Percentiles rank a stretch among this genome's conserved stretches.
phyloP scores from a whole-genome alignment of 2,113 vertebrate species.

The Bos javanicus region DNA sequence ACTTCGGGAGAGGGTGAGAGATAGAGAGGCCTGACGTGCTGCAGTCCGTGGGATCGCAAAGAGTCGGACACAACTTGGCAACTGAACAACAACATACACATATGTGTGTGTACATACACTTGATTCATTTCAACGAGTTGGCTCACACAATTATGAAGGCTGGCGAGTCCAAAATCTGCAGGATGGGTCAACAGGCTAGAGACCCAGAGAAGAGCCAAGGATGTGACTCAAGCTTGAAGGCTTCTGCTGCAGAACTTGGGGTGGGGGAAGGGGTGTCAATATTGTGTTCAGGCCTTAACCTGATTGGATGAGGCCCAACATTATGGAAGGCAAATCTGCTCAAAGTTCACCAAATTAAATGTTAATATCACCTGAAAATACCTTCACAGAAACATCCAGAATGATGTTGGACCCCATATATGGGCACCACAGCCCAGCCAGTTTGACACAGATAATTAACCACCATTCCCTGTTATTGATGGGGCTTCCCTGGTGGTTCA shows the following conservation, averaged over 20 bases:
- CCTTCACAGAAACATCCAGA: background rate
- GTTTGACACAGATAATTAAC: background rate
- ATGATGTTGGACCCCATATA: background rate
- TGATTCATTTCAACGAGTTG: background rate
- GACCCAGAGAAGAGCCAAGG: background rate
- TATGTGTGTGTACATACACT: too few relatives aligned
- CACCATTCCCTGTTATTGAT: background rate
- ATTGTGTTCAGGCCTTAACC: background rate
- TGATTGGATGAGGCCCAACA: background rate
- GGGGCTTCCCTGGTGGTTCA: background rate
- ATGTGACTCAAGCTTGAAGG: background rate
- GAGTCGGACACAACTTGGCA: accelerated
- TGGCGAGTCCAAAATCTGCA: background rate
- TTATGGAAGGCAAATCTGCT: background rate
- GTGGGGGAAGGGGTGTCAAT: background rate
- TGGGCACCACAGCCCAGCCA: background rate
- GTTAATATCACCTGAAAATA: background rate
- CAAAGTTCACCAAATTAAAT: background rate
- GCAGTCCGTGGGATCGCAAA: background rate
- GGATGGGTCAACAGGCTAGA: background rate
- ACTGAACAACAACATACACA: background rate
- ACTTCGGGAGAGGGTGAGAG: background rate
- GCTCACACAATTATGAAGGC: background rate
- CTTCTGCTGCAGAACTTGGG: background rate
- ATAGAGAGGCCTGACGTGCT: background rate